phyloP scores from a whole-genome alignment of 1,140 invertebrate species.

The Hesperophylax magnus region DNA sequence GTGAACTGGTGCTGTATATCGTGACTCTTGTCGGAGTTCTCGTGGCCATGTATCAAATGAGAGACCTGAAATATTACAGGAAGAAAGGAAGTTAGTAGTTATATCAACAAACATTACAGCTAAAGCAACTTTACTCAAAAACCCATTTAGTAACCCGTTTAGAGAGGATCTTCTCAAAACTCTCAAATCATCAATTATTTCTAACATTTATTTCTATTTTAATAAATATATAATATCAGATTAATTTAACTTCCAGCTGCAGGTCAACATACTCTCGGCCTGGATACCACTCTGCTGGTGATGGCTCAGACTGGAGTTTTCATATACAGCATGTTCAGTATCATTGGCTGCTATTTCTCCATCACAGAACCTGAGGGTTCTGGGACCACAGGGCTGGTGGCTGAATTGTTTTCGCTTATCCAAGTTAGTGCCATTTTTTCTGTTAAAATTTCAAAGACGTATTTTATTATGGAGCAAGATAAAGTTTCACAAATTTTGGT shows the following conservation, averaged over 20 bases:
- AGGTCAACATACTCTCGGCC: slow-evolving; percentile 67
- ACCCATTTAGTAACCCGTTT: too few species aligned
- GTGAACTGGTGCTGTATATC: slow-evolving; percentile 81
- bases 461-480: too few species aligned
- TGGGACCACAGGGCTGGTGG: slow-evolving; percentile 71
- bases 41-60: slow-evolving; percentile 76
- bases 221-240: too few species aligned
- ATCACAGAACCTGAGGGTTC: slow-evolving; percentile 71
- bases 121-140: too few species aligned
- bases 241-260: background rate
- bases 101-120: background rate
- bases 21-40: slow-evolving; percentile 71
- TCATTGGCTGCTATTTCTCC: slow-evolving; percentile 84
- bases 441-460: too few species aligned
- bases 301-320: slow-evolving; percentile 91
- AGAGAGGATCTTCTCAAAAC: too few species aligned
- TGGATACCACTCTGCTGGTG: slow-evolving; percentile 89
- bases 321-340: slow-evolving; percentile 89
- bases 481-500: too few species aligned
- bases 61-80: slow-evolving; percentile 73
- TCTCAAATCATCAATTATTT: too few species aligned
- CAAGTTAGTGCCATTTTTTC: slow-evolving; percentile 60
- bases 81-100: slow-evolving; percentile 68
- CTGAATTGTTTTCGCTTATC: slow-evolving; percentile 75
- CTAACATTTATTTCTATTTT: too few species aligned